Evolutionary conservation across 2,113 vertebrate species (phyloP).

Genomic region (Henicopernis longicauda): DNA sequence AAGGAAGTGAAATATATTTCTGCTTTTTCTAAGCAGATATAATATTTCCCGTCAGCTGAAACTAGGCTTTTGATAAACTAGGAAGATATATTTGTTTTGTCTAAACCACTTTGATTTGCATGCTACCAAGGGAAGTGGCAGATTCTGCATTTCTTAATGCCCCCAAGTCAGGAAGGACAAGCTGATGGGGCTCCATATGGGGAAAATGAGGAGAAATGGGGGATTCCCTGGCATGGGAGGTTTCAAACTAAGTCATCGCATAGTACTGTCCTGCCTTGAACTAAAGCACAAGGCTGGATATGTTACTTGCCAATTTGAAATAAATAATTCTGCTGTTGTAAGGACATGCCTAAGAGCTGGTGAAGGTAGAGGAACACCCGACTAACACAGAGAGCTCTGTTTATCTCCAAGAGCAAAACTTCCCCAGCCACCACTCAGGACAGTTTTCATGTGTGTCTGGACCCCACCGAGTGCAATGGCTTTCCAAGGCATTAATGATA

Average conservation of each 20-base stretch:
- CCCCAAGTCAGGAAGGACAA: not conserved
- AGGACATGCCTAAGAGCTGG: not conserved
- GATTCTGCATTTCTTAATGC: not conserved
- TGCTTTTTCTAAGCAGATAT: not conserved
- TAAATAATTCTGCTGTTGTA: not conserved
- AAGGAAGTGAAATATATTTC: slow-evolving; percentile 1
- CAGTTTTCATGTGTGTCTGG: not conserved
- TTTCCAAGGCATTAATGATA: not conserved
- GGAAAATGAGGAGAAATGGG: not conserved
- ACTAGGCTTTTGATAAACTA: not conserved
- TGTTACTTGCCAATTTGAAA: not conserved
- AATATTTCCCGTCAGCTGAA: not conserved
- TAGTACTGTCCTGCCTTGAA: not conserved
- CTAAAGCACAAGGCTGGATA: not conserved
- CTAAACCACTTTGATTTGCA: not conserved
- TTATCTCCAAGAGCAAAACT: not conserved
- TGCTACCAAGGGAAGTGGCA: not conserved
- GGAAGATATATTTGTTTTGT: not conserved
- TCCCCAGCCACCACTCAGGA: not conserved
- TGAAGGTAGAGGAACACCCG: not conserved
- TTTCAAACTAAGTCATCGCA: not conserved
- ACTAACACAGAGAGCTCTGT: not conserved
- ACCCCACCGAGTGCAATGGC: rapidly evolving
- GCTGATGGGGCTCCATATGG: not conserved
- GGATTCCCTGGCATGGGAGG: not conserved